Evolutionary conservation across 2,888 invertebrate genomes (phyloP).

Genomic region (Ommatoiulus sabulosus): DNA sequence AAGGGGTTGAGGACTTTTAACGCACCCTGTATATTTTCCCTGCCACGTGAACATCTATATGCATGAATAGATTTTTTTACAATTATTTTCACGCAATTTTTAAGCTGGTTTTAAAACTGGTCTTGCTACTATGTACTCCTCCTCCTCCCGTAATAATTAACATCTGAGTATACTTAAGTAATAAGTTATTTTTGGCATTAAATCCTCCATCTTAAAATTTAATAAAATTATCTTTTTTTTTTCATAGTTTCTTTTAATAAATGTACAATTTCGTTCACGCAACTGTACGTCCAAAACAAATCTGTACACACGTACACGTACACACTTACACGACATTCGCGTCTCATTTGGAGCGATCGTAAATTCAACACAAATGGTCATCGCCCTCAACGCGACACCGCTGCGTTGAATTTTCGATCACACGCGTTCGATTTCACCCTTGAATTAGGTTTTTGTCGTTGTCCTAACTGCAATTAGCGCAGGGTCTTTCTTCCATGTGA

Average conservation of each 20-base stretch:
- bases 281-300: not conserved
- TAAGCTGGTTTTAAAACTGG: not conserved
- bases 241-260: constrained; percentile 26
- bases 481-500: constrained; percentile 80
- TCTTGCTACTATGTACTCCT: not conserved
- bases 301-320: constrained; percentile 22
- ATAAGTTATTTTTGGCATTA: constrained; percentile 3
- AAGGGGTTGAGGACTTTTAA: not conserved
- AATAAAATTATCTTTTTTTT: constrained; percentile 6
- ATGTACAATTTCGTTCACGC: constrained; percentile 18
- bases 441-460: not conserved
- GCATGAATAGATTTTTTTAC: not conserved
- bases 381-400: not conserved
- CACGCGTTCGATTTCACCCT: not conserved
- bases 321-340: not conserved
- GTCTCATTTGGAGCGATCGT: not conserved
- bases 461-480: constrained; percentile 65
- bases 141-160: not conserved
- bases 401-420: not conserved
- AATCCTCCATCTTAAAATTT: constrained; percentile 12
- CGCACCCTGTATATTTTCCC: not conserved
- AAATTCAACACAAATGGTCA: not conserved
- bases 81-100: not conserved
- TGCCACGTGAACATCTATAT: not conserved
- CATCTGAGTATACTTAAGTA: constrained; percentile 15